A percentile compares a stretch with the other conserved stretches of the same genome.
phyloP scores from a whole-genome alignment of 2,888 invertebrate genomes.

The Pasiphila rectangulata region DNA sequence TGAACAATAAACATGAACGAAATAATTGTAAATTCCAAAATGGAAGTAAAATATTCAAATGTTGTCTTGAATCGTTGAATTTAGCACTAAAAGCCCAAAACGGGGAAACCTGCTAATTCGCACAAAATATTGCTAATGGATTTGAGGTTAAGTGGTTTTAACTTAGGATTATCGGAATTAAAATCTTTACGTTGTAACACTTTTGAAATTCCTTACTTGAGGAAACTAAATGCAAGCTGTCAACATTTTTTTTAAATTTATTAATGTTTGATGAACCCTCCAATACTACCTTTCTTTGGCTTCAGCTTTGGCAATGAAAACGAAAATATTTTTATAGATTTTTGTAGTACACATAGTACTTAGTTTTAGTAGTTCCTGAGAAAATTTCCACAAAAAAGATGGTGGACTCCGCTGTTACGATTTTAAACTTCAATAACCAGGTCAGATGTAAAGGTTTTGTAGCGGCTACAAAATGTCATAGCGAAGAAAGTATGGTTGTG shows the following conservation, averaged over 20 bases:
- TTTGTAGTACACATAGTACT: no score
- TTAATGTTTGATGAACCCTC: background rate
- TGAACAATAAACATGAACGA: slow-evolving; percentile 3
- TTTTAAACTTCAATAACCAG: no score
- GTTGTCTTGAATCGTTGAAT: slow-evolving; percentile 10
- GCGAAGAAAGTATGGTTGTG: slow-evolving; percentile 33
- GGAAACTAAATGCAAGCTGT: background rate
- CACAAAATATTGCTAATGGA: slow-evolving; percentile 29
- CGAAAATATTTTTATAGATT: no score
- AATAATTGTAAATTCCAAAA: slow-evolving; percentile 6
- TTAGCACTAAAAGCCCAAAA: slow-evolving; percentile 9
- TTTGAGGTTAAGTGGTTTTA: slow-evolving; percentile 19
- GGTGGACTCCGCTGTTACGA: no score
- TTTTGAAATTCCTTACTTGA: slow-evolving; percentile 12
- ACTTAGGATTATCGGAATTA: slow-evolving; percentile 30
- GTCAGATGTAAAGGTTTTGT: slow-evolving; percentile 9
- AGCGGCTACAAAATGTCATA: slow-evolving; percentile 29
- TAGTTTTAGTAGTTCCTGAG: no score
- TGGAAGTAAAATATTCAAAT: background rate
- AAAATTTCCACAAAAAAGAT: no score
- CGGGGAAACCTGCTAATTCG: slow-evolving; percentile 12
- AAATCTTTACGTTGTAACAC: slow-evolving; percentile 24
- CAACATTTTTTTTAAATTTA: background rate
- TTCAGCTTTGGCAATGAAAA: background rate
- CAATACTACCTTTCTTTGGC: background rate